These are phyloP conservation scores for Drosophila cardini DNA, from an alignment of 1,140 invertebrate genomes.

Conservation along the genomic window DNA sequence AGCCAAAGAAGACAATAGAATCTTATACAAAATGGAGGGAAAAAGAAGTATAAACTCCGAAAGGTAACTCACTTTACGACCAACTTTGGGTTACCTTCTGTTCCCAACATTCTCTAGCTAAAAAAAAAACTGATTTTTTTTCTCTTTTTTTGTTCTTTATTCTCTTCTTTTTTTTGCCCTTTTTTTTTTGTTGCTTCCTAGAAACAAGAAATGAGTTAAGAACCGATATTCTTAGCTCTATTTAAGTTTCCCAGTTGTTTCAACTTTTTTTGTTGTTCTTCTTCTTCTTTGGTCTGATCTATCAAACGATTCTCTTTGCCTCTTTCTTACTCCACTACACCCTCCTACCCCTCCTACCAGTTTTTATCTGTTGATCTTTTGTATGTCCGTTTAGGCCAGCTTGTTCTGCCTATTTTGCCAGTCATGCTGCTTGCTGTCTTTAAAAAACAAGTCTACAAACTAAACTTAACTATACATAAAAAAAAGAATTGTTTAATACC, in stretches of 20 bases:
- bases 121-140: background rate
- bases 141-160: background rate
- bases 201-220: slow-evolving; percentile 15
- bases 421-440: slow-evolving; percentile 10
- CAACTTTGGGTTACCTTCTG: background rate
- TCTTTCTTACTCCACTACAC: background rate
- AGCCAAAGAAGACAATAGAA: background rate
- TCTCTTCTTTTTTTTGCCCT: slow-evolving; percentile 5
- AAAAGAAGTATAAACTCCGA: background rate
- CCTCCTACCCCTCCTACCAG: background rate
- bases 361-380: background rate
- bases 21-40: background rate
- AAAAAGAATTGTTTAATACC: slow-evolving; percentile 1
- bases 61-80: slow-evolving; percentile 17
- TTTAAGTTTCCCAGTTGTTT: background rate
- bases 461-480: background rate
- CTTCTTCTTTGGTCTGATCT: slow-evolving; percentile 20
- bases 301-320: slow-evolving; percentile 15
- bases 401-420: slow-evolving; percentile 27
- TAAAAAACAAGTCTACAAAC: slow-evolving; percentile 4
- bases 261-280: no score
- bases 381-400: slow-evolving; percentile 12
- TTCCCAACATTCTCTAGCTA: background rate
- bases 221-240: slow-evolving; percentile 15
- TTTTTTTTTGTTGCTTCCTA: slow-evolving; percentile 20